Evolutionary conservation across 2,888 invertebrate genomes (phyloP), one percentile per base, ranked within the genome.

Genomic region (Leistus spinibarbis): DNA sequence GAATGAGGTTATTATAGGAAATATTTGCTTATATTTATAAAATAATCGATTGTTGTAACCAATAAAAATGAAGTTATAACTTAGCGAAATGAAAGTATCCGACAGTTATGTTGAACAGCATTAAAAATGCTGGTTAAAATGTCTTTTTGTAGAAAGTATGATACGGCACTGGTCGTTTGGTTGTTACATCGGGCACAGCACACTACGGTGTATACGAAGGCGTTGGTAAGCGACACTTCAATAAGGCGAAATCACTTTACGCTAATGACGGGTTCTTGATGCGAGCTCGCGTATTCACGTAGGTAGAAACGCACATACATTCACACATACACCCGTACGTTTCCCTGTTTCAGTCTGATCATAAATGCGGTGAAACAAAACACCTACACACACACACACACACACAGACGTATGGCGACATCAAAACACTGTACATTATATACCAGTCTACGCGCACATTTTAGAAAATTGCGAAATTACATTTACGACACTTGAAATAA

Each of bases 191-290:
- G 57, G 24, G 57, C 57, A 54, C 53, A 27, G 23, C 13, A 22
- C 22, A 54, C 54, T 23, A 68, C 13, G 24, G 40, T 24, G 69
- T n/a, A 13, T 16, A 19, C 27, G 69, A 19, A 27, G 69, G 53
- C 62, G 56, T 56, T 60, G 60, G 60, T 17, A 62, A 70, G 69
- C 60, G 69, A 70, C 69, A 70, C 69, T 70, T 70, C 69, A 70
- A 70, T 70, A 70, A 70, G 40, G 69, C 69, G 69, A 70, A 70
- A 70, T 70, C 69, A 70, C 69, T 70, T 69, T 70, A 70, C 69
- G 62, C 62, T 70, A 70, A 70, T 62, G 62, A 53, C 62, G 57
- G 54, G 24, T 69, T 67, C 64, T 24, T 64, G 16, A 27, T 27
- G 20, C 20, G 20, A 3, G 69, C 9, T 60, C 54, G 53, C 20